A percentile compares a stretch with the other conserved stretches of the same genome.
These are phyloP conservation scores for Hyalella azteca DNA, from an alignment of 2,888 invertebrate genomes.

Conservation along the genomic window DNA sequence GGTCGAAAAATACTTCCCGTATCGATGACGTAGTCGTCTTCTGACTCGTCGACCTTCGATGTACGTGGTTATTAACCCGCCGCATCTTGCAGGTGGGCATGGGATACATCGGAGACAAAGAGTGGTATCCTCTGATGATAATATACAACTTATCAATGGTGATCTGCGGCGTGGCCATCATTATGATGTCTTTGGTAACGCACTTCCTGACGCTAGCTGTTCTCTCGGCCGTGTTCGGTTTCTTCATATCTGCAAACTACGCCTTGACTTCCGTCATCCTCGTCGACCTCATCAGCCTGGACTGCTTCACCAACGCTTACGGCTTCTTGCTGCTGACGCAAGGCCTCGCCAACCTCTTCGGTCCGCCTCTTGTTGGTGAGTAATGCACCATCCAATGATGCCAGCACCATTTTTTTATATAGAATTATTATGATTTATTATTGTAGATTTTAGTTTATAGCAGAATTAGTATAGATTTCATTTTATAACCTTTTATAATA, in stretches of 20 bases:
- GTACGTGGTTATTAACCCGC: too few relatives aligned
- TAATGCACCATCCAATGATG: too few relatives aligned
- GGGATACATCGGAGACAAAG: slow-evolving; percentile 88
- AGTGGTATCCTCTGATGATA: slow-evolving; percentile 80
- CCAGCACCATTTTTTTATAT: too few relatives aligned
- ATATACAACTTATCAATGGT: slow-evolving; percentile 80
- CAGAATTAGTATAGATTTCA: too few relatives aligned
- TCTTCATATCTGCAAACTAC: slow-evolving; percentile 90
- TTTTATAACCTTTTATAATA: too few relatives aligned
- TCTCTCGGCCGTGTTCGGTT: slow-evolving; percentile 70
- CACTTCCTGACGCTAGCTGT: slow-evolving; percentile 65
- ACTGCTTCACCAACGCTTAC: slow-evolving; percentile 89
- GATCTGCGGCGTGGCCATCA: slow-evolving; percentile 63
- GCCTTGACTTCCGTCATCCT: slow-evolving; percentile 88
- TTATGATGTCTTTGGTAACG: slow-evolving; percentile 69
- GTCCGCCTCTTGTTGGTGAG: slow-evolving; percentile 87
- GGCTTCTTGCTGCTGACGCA: slow-evolving; percentile 85
- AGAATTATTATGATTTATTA: not conserved
- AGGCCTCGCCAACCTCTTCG: slow-evolving; percentile 86
- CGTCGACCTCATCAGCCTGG: slow-evolving; percentile 86
- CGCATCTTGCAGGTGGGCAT: slow-evolving; percentile 70
- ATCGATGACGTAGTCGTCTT: too few relatives aligned
- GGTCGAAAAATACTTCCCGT: too few relatives aligned
- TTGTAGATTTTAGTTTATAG: not conserved
- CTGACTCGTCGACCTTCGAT: too few relatives aligned